A percentile compares a stretch with the other conserved stretches of the same genome.
Evolutionary conservation across 2,113 vertebrate species (phyloP).

Genomic region (Osmerus eperlanus): DNA sequence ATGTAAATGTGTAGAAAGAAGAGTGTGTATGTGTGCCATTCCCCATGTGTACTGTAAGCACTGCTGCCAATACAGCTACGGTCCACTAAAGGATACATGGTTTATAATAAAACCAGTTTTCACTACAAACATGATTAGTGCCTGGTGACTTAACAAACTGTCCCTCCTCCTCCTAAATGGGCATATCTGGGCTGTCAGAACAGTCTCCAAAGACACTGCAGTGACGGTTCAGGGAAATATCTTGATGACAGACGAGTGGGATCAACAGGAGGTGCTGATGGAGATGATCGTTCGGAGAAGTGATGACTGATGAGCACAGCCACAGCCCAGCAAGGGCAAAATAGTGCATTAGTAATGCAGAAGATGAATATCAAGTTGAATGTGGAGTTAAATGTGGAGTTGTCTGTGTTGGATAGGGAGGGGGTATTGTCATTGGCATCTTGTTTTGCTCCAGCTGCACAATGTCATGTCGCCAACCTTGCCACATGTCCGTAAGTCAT

Average conservation of each 20-base stretch:
- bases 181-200: conserved; percentile 32
- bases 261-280: conserved; percentile 58
- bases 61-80: conserved; percentile 4
- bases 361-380: conserved; percentile 25
- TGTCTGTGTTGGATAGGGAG: not conserved
- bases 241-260: conserved; percentile 59
- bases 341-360: not conserved
- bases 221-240: conserved; percentile 47
- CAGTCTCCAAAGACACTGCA: conserved; percentile 27
- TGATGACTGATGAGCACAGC: conserved; percentile 21
- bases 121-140: conserved; percentile 25
- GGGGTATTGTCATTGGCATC: not conserved
- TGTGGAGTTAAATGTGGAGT: not conserved
- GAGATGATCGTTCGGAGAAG: conserved; percentile 47
- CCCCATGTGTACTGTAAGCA: not conserved
- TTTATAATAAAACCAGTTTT: conserved; percentile 32
- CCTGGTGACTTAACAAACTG: conserved; percentile 17
- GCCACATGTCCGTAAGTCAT: conserved; percentile 7
- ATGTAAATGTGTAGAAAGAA: not conserved
- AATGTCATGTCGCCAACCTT: not conserved
- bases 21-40: conserved; percentile 7
- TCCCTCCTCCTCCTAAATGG: conserved; percentile 41
- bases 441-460: conserved; percentile 1
- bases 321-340: not conserved
- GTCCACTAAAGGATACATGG: conserved; percentile 15